Evolutionary conservation across 1,140 invertebrate genomes (phyloP), one percentile per base, ranked within the genome.

Genomic region (Drosophila nigromelanica): DNA sequence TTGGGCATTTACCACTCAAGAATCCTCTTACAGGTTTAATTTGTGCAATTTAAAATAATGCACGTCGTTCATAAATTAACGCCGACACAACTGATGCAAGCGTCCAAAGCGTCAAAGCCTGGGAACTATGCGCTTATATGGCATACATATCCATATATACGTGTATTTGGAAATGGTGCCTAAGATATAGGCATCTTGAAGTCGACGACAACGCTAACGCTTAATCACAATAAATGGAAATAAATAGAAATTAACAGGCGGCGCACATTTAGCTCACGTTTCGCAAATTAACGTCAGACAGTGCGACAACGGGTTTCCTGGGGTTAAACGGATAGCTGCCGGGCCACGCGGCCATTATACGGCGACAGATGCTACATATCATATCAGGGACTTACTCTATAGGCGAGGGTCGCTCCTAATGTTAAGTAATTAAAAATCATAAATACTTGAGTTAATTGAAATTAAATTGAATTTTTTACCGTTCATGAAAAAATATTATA

Each of bases 211-310:
- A 21, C 37, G 52, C 40, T 58, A 27, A 10, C 11, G 39, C 80
- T 87, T 73, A 68, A 86, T 80, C 83, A 61, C 75, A 76, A 75
- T 89, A 70, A 82, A 89, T 87, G 67, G 52, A 70, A 79, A 89
- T 82, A 66, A 72, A 67, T 67, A 66, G 62, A 72, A 72, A 72
- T 72, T 87, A 86, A 69, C 78, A 71, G 42, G 51, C 71, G 42
- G 43, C 45, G 39, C 78, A 71, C 62, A 78, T 78, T 75, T 68
- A 62, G 76, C 56, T 85, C 82, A 87, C 82, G 75, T 78, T 89
- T 87, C 47, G 48, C 61, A 70, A 87, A 87, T 87, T 82, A 81
- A 78, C 59, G 52, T 43, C 55, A 56, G 27, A 6, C 40, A 14
- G 12, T n/a, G 30, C 4, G 40, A 56, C 40, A 30, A 10, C 33